Evolutionary conservation across 2,888 invertebrate species (phyloP), one percentile per base, ranked within the genome.

Genomic region (Limnephilus marmoratus): DNA sequence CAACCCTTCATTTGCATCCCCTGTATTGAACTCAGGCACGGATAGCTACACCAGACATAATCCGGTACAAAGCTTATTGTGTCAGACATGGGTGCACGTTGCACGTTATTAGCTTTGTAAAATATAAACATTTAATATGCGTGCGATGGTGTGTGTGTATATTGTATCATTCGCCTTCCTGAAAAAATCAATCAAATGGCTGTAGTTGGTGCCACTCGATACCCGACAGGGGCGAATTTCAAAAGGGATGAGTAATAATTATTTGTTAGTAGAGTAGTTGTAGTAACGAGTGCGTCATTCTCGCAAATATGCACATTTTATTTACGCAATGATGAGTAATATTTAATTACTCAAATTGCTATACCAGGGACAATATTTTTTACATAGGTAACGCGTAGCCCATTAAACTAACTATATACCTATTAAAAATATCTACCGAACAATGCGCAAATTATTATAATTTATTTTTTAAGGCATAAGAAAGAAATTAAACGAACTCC

Each of bases 1-100:
- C 91, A 90, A 92, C 92, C 92, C 89, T 41, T 83, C 81, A 87
- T 91, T 89, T 80, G 41, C 82, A 90, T 91, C 91, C 91, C 91
- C 49, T 81, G 87, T 85, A 45, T 80, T 91, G 81, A 91, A 88
- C 68, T 68, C 68, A 24, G 24, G 68, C 68, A n/a, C 68, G n/a
- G 68, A 68, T 9, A 68, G n/a, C 68, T 68, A n/a, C 7, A 68
- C 7, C 68, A 68, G 68, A 68, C 68, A n/a, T 68, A 68, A 68
- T 68, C 68, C 68, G 68, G 24, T 68, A 24, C 9, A 68, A 68
- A 68, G 68, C n/a, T 68, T 68, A 11, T 68, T 9, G 18, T 24
- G 68, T n/a, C 68, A n/a, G 68, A 68, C 68, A n/a, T 7, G 15
- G 49, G 12, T 49, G 68, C 24, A 68, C n/a, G 68, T 68, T 49